A percentile compares a stretch with the other conserved stretches of the same genome.
These are phyloP conservation scores for Xiphophorus birchmanni DNA, from an alignment of 2,797 vertebrate genomes.

Conservation along the genomic window DNA sequence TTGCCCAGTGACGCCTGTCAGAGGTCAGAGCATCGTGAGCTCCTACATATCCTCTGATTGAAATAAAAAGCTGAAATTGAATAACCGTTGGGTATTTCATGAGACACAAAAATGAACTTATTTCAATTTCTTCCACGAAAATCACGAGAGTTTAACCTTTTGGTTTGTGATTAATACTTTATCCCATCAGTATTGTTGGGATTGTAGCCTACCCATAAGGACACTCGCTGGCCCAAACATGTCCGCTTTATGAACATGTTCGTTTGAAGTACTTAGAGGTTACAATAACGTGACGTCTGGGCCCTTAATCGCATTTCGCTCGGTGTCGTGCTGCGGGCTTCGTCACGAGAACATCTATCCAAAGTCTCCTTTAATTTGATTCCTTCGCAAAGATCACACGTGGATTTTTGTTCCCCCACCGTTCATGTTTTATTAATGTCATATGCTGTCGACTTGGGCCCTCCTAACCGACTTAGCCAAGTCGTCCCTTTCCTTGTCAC, in stretches of 20 bases:
- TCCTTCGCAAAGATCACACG: slow-evolving; percentile 53
- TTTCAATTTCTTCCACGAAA: not conserved
- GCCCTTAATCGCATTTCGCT: slow-evolving; percentile 43
- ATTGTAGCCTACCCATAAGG: not conserved
- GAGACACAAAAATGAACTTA: not conserved
- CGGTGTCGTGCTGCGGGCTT: slow-evolving; percentile 31
- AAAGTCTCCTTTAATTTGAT: slow-evolving; percentile 63
- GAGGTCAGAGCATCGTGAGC: not conserved
- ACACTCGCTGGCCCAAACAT: slow-evolving; percentile 6
- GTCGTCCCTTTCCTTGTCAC: slow-evolving; percentile 82
- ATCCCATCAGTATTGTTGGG: not conserved
- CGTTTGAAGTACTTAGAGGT: slow-evolving; percentile 22
- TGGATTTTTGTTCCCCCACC: slow-evolving; percentile 53
- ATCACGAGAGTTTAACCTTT: not conserved
- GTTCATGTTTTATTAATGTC: slow-evolving; percentile 84
- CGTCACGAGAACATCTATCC: slow-evolving; percentile 42
- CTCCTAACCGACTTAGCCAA: slow-evolving; percentile 79
- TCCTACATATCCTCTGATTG: not conserved
- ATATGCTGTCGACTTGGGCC: slow-evolving; percentile 72
- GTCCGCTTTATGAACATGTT: slow-evolving; percentile 21
- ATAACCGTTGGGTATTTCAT: not conserved
- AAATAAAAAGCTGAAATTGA: not conserved
- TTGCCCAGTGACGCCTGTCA: not conserved
- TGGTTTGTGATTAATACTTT: not conserved
- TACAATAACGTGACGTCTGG: slow-evolving; percentile 36